Conservation (phyloP, 2,797 vertebrate species). For the Acipenser oxyrinchus region DNA sequence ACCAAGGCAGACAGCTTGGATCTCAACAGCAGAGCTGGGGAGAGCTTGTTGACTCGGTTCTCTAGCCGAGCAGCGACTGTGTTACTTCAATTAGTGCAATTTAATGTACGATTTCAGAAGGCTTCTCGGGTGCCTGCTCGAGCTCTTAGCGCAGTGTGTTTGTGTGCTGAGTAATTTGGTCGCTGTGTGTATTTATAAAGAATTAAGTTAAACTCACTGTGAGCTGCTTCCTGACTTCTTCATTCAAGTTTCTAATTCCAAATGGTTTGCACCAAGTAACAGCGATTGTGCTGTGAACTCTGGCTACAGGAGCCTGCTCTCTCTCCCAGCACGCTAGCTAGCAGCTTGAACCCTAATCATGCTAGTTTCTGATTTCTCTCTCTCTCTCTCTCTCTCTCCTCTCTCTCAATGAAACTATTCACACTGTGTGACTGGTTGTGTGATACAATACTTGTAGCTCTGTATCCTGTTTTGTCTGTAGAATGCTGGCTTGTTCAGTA, state of each 20-base stretch:
- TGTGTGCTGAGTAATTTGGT: background rate
- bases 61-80: slow-evolving; percentile 61
- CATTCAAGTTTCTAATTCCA: background rate
- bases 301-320: background rate
- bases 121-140: slow-evolving; percentile 63
- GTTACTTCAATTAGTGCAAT: slow-evolving; percentile 66
- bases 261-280: background rate
- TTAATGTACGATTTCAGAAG: slow-evolving; percentile 60
- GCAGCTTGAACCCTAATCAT: background rate
- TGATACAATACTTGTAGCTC: background rate
- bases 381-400: background rate
- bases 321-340: background rate
- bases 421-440: background rate
- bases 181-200: background rate
- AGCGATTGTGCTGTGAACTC: background rate
- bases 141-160: slow-evolving; percentile 32
- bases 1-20: slow-evolving; percentile 68
- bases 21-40: slow-evolving; percentile 64
- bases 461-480: too few species aligned
- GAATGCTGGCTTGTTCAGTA: too few species aligned
- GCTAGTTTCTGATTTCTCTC: background rate
- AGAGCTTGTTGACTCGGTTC: slow-evolving; percentile 62
- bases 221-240: background rate
- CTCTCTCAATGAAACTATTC: background rate
- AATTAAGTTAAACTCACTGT: background rate